A percentile compares a stretch with the other conserved stretches of the same genome.
Evolutionary conservation across 1,140 invertebrate genomes (phyloP).

Genomic region (Apis laboriosa): DNA sequence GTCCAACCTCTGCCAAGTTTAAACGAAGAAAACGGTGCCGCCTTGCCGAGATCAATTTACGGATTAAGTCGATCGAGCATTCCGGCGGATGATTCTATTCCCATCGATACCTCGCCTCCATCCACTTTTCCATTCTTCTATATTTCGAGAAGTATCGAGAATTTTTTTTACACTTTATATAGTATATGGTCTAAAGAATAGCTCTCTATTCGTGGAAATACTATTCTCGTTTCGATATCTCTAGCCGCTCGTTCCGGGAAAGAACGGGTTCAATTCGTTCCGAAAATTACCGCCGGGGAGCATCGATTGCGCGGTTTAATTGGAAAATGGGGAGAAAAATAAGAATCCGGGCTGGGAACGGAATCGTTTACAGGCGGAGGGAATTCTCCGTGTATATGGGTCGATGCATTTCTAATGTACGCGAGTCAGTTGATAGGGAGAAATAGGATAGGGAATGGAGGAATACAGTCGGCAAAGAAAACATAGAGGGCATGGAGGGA

Average conservation of each 20-base stretch:
- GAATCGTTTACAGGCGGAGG: background rate
- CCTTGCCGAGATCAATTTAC: background rate
- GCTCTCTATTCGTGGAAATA: too few species aligned
- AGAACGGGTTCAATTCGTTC: background rate
- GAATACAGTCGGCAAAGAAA: slow-evolving; percentile 15
- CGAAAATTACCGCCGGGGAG: background rate
- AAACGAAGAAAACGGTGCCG: slow-evolving; percentile 59
- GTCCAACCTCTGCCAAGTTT: slow-evolving; percentile 39
- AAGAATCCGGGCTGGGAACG: background rate
- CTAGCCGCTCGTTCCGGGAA: background rate
- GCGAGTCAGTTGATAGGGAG: too few species aligned
- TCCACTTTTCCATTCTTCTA: too few species aligned
- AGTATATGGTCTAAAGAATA: too few species aligned
- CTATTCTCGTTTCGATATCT: background rate
- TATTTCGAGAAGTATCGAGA: too few species aligned
- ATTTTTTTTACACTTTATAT: too few species aligned
- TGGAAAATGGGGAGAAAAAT: background rate
- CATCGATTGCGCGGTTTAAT: background rate
- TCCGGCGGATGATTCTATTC: too few species aligned
- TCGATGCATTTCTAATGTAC: slow-evolving; percentile 19
- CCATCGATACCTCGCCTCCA: background rate
- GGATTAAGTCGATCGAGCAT: background rate
- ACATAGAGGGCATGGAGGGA: background rate
- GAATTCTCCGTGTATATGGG: background rate
- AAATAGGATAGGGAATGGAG: background rate